Evolutionary conservation across 2,797 vertebrate species (phyloP).

Genomic region (Fundulus diaphanus): DNA sequence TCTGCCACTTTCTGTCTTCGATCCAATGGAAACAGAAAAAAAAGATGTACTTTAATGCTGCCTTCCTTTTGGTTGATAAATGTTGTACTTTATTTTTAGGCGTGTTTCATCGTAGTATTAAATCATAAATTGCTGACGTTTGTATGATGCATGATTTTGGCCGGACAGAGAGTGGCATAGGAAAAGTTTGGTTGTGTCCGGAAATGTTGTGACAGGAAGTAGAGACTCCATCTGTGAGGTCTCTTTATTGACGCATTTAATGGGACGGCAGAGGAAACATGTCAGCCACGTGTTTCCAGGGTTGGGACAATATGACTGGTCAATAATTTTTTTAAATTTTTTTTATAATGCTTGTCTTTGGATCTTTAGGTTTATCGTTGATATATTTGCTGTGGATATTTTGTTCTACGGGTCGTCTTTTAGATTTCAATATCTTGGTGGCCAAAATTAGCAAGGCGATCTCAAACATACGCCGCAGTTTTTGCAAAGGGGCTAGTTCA

Average conservation of each 20-base stretch:
- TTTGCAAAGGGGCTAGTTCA: not conserved
- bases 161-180: slow-evolving; percentile 33
- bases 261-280: slow-evolving; percentile 32
- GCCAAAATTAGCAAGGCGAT: too few species aligned
- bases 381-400: not conserved
- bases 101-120: not conserved
- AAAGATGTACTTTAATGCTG: not conserved
- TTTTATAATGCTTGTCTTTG: not conserved
- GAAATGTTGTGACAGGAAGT: slow-evolving; percentile 67
- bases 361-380: not conserved
- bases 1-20: not conserved
- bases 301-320: not conserved
- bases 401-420: not conserved
- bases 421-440: too few species aligned
- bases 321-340: too few species aligned
- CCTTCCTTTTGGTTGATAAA: not conserved
- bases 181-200: slow-evolving; percentile 45
- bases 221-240: slow-evolving; percentile 53
- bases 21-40: not conserved
- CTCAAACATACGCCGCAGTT: not conserved
- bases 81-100: not conserved
- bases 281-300: slow-evolving; percentile 17
- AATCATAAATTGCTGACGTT: slow-evolving; percentile 21
- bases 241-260: slow-evolving; percentile 53
- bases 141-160: slow-evolving; percentile 7